Evolutionary conservation across 2,888 invertebrate species (phyloP), one percentile per base, ranked within the genome.

Genomic region (Drosophila melanosoma): DNA sequence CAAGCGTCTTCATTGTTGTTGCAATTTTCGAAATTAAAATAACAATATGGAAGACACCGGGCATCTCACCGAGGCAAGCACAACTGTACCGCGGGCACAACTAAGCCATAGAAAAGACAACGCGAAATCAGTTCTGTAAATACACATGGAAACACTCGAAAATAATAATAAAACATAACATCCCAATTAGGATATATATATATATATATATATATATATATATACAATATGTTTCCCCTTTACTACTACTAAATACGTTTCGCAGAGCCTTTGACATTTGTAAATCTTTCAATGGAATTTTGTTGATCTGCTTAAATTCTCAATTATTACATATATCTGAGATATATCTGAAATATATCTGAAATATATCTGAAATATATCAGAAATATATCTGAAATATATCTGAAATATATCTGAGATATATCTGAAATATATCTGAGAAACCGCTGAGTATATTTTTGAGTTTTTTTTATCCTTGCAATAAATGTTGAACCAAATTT

Each of bases 1-100:
- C 67, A 63, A 71, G 73, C 67, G 57, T 83, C 81, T 76, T 69
- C 79, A 76, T 86, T 79, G 83, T 85, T 85, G 88, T 86, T 88
- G 85, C 85, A 88, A 85, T 85, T 85, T 88, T 81, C 75, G 52
- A 85, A 85, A 85, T 85, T 86, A 83, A 88, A 86, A 83, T 70
- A 86, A 85, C 87, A 85, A 88, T 88, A 84, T 83, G 87, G 56
- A 59, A 62, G 60, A 69, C 77, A 58, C 38, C 48, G 61, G n/a
- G 49, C 35, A 33, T 23, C 62, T 35, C 54, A 45, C 23, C 29
- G 33, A 60, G 67, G 49, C 54, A 57, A 40, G 61, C 82, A 65
- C 73, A 84, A 82, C 83, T 87, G 84, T 83, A 86, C 83, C 64
- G 3, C 29, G 7, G 26, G 33, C n/a, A 11, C 10, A 54, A 36